Base-by-base conservation (phyloP, 2,797 vertebrate species). In the Antrozous pallidus region DNA sequence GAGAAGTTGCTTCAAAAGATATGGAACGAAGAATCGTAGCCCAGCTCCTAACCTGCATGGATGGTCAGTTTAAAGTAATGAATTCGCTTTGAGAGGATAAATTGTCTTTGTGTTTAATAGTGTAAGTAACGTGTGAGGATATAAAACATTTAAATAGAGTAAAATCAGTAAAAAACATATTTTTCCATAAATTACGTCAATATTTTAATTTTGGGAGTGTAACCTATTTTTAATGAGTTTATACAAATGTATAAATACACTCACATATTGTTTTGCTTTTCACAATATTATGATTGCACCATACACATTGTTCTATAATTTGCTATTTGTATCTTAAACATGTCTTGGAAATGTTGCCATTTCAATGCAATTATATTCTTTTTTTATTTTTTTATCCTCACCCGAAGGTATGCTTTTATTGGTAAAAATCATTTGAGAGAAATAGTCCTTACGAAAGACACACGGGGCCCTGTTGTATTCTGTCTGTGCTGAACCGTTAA, bases 21-120 rank as follows among this genome's bases (percentile, higher is more conserved):
- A 99, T 99, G 99, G 99, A 99, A 97, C 97, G 99, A 73, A 99
- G 99, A 96, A 99, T 99, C n/a, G 99, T 99, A 5, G 99, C 99
- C 73, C 99, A 99, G 98, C 98, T 99, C 75, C 98, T 99, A 4
- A 99, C 99, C 90, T 99, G 99, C 97, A 99, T 99, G 99, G 99
- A 99, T 8, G 99, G 99, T 99, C 91, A 97, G 97, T 97, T 83
- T 94, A 74, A 78, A 90, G 24, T 91, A 31, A n/a, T 67, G 1
- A 93, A 56, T 94, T n/a, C 45, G 3, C 69, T 78, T 85, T 74
- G 78, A 84, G 63, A 51, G 63, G 90, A 69, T 82, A 36, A 51
- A 8, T 26, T 86, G 26, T 14, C 31, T 87, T 40, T n/a, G 7
- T n/a, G 63, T 20, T 4, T 38, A 84, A 58, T 80, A 58, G 11